phyloP scores from a whole-genome alignment of 1,140 invertebrate genomes.

The Schlechtendalia chinensis region DNA sequence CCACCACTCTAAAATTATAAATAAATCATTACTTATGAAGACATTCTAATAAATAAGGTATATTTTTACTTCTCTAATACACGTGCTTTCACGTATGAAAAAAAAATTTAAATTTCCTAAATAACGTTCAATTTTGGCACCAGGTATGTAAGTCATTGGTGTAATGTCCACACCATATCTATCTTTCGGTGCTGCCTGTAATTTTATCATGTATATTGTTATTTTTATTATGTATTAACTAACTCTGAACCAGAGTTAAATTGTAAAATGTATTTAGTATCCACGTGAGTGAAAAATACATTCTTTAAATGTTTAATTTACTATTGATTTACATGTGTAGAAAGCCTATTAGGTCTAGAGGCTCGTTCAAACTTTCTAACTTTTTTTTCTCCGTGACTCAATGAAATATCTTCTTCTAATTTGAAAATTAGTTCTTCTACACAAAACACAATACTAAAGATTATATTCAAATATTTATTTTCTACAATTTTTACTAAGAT shows the following conservation, averaged over 20 bases:
- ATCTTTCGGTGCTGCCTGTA: slow-evolving; percentile 64
- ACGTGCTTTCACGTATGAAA: slow-evolving; percentile 91
- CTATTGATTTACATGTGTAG: slow-evolving; percentile 29
- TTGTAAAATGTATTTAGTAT: neutral
- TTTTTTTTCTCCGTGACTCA: slow-evolving; percentile 34
- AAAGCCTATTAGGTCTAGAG: slow-evolving; percentile 20
- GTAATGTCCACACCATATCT: slow-evolving; percentile 81
- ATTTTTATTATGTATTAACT: neutral
- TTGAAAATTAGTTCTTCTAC: slow-evolving; percentile 41
- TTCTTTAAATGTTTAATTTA: too few relatives aligned
- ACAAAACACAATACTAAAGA: slow-evolving; percentile 1
- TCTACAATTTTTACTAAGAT: neutral
- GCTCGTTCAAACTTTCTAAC: slow-evolving; percentile 43
- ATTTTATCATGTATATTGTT: neutral
- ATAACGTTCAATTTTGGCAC: slow-evolving; percentile 77
- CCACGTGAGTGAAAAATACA: neutral
- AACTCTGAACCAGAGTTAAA: neutral
- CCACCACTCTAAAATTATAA: slow-evolving; percentile 68
- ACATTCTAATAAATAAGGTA: neutral
- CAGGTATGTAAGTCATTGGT: slow-evolving; percentile 76
- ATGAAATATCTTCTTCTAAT: slow-evolving; percentile 40
- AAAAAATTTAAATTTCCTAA: slow-evolving; percentile 93
- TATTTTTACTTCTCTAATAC: slow-evolving; percentile 74
- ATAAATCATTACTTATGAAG: neutral
- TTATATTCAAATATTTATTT: neutral